Evolutionary conservation across 1,140 invertebrate species (phyloP).

Genomic region (Caerostris extrusa): DNA sequence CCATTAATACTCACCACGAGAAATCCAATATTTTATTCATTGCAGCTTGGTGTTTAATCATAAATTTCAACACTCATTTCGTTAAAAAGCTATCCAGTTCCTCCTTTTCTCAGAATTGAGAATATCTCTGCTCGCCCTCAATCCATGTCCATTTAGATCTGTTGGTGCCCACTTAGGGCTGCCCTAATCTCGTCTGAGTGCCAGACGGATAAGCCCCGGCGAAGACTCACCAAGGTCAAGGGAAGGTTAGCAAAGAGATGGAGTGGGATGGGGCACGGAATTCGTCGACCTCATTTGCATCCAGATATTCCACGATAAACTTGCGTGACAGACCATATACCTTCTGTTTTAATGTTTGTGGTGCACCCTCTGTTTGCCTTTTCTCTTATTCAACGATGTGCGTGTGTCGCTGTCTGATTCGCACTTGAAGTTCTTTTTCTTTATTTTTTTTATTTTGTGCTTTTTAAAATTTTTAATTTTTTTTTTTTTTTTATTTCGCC

Average conservation of each 20-base stretch:
- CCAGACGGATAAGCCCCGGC: neutral
- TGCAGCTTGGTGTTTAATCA: too few species aligned
- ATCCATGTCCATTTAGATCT: neutral
- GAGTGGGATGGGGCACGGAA: neutral
- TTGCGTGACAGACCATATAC: neutral
- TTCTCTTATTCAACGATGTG: neutral
- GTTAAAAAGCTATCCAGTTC: too few species aligned
- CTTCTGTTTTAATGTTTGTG: neutral
- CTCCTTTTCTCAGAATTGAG: too few species aligned
- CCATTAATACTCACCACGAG: too few species aligned
- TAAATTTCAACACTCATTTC: too few species aligned
- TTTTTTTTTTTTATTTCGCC: conserved; percentile 35
- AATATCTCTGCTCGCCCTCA: neutral
- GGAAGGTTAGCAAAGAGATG: neutral
- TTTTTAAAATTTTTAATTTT: neutral
- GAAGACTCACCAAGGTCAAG: conserved; percentile 11
- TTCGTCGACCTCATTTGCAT: conserved; percentile 27
- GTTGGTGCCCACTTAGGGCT: neutral
- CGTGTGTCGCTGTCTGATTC: neutral
- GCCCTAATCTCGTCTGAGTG: conserved; percentile 40
- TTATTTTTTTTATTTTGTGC: neutral
- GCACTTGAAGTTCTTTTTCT: conserved; percentile 3
- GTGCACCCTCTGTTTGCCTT: neutral
- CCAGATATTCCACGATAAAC: neutral
- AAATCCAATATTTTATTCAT: too few species aligned